Percentiles rank a stretch among this genome's conserved stretches.
Conservation (phyloP, 2,113 vertebrate genomes). For the Chaetodon trifascialis region DNA sequence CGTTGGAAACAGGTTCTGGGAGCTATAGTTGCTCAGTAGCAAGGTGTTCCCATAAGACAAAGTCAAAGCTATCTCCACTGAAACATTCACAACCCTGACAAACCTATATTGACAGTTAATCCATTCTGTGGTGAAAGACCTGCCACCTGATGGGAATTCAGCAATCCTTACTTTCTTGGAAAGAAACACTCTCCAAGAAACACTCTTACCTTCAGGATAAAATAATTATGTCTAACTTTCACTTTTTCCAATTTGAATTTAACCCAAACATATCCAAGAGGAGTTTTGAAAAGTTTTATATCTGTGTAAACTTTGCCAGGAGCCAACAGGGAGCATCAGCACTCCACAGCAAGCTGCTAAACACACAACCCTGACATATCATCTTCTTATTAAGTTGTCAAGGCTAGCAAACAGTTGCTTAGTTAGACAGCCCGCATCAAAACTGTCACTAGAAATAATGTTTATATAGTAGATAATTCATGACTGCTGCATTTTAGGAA, state of each 20-base stretch:
- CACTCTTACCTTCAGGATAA: not conserved
- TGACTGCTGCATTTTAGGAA: no score
- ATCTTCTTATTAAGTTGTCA: not conserved
- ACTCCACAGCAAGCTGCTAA: not conserved
- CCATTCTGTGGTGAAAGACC: constrained; percentile 22
- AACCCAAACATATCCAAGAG: not conserved
- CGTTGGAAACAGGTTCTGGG: not conserved
- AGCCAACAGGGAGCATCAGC: not conserved
- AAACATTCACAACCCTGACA: constrained; percentile 14
- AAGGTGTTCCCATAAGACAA: constrained; percentile 25
- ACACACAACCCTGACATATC: not conserved
- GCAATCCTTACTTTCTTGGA: constrained; percentile 9
- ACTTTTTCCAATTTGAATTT: not conserved
- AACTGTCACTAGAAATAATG: not conserved
- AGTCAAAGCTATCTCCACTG: not conserved
- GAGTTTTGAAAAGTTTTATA: not conserved
- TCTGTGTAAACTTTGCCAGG: not conserved
- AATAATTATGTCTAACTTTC: not conserved
- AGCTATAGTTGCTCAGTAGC: not conserved
- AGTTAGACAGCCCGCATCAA: not conserved
- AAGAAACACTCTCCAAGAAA: constrained; percentile 5
- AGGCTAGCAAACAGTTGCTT: not conserved
- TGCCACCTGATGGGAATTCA: constrained; percentile 12
- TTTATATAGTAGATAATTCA: no score
- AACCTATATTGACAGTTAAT: constrained; percentile 36